Base-by-base conservation (phyloP, 2,113 vertebrate genomes). In the Dicentrarchus labrax region DNA sequence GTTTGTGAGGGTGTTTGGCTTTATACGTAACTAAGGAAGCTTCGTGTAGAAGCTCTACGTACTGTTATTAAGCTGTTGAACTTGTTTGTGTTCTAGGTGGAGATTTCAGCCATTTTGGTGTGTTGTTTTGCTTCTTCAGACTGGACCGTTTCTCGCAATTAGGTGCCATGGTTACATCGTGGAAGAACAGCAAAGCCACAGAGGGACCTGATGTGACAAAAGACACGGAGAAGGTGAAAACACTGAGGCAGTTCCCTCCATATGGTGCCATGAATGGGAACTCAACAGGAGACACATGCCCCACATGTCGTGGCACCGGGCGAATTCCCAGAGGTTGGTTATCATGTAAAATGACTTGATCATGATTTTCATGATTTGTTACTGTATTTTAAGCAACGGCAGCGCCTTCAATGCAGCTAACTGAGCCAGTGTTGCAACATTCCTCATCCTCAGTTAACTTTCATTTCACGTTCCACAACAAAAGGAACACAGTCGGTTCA, bases 301-400 rank as follows among this genome's bases (percentile, higher is more conserved):
- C 97, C 5, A 97, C 97, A 0, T 98, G 97, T 74, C 94, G 93
- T 0, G 97, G 97, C 67, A 97, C 90, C 0, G 97, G 97, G 6
- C 90, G 94, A 22, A 97, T 98, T 72, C 96, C 96, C 4, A 86
- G 90, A 95, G 96, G 97, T 95, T 48, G 2, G 78, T 75, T 39
- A 16, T 5, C 4, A 2, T n/a, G n/a, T n/a, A n/a, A n/a, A n/a
- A n/a, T n/a, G n/a, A n/a, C n/a, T n/a, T n/a, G n/a, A n/a, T n/a
- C n/a, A n/a, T n/a, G n/a, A n/a, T n/a, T n/a, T 21, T 21, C 36
- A 47, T 39, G 15, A 0, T 6, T 38, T 48, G 6, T 54, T 8
- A 50, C 17, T 36, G 13, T 38, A 41, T 4, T 43, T n/a, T 21
- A 47, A 38, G 24, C 41, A 9, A 4, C 6, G 30, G 21, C 6